phyloP scores from a whole-genome alignment of 2,888 invertebrate genomes.

The Pimpla rufipes region DNA sequence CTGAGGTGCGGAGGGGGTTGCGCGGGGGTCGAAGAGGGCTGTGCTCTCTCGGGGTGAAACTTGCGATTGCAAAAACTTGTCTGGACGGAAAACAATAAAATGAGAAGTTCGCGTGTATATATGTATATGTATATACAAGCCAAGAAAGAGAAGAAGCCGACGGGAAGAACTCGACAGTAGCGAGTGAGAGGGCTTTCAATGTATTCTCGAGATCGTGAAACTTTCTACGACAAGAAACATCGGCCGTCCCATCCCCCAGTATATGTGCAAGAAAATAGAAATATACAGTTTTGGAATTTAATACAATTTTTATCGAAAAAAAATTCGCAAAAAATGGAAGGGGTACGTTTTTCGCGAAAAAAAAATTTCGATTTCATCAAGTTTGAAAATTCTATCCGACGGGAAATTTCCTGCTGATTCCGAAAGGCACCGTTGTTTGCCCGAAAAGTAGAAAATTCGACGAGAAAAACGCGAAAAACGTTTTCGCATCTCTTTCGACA shows the following conservation, averaged over 20 bases:
- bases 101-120: conserved; percentile 64
- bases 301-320: too few species aligned
- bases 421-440: too few species aligned
- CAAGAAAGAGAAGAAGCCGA: conserved; percentile 22
- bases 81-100: conserved; percentile 75
- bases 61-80: conserved; percentile 80
- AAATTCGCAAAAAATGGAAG: too few species aligned
- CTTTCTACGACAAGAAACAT: conserved; percentile 51
- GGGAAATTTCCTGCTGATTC: too few species aligned
- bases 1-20: conserved; percentile 41
- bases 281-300: not conserved
- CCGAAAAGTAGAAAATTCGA: too few species aligned
- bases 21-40: conserved; percentile 57
- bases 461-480: too few species aligned
- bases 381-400: too few species aligned
- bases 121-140: conserved; percentile 47
- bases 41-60: conserved; percentile 68
- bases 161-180: conserved; percentile 21
- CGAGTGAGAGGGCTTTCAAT: conserved; percentile 51
- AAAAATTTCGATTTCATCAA: too few species aligned
- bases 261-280: conserved; percentile 23
- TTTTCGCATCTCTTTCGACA: too few species aligned
- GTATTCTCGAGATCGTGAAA: conserved; percentile 41
- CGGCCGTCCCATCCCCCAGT: conserved; percentile 5
- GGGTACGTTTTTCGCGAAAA: too few species aligned